Conservation (phyloP, 2,888 invertebrate genomes). For the Chouioia cunea region DNA sequence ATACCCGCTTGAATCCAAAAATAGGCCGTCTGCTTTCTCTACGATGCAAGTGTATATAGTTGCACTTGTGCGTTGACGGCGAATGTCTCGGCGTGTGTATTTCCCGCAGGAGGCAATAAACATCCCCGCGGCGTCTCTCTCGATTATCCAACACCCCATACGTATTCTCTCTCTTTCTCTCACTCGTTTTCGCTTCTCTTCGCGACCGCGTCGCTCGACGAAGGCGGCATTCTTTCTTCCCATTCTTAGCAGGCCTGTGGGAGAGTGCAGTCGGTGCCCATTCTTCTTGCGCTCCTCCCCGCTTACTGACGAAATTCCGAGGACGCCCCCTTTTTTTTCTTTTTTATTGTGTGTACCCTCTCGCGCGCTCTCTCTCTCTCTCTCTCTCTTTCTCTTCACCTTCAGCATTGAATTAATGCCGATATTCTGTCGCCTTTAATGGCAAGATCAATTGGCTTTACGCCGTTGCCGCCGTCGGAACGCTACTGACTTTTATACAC, state of each 20-base stretch:
- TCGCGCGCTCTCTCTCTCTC: neutral
- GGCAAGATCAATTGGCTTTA: too few species aligned
- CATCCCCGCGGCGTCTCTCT: neutral
- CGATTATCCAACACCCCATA: constrained; percentile 36
- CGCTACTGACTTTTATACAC: too few species aligned
- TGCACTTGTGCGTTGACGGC: too few species aligned
- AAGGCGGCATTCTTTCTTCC: constrained; percentile 38
- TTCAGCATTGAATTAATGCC: too few species aligned
- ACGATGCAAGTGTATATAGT: too few species aligned
- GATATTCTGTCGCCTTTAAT: too few species aligned
- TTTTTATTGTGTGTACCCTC: constrained; percentile 15
- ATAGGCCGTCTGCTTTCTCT: too few species aligned
- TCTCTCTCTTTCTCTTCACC: neutral
- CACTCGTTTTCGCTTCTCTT: too few species aligned
- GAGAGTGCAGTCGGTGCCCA: constrained; percentile 5
- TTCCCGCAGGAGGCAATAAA: too few species aligned
- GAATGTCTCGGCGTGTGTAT: too few species aligned
- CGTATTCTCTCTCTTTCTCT: neutral
- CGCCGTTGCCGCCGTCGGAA: too few species aligned
- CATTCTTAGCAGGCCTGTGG: constrained; percentile 12
- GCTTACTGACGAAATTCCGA: constrained; percentile 1
- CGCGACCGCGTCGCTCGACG: neutral
- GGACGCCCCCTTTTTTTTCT: neutral
- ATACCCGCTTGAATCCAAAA: too few species aligned
- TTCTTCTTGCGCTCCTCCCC: constrained; percentile 34